phyloP scores from a whole-genome alignment of 2,888 invertebrate species.

The Lutraria lutraria region DNA sequence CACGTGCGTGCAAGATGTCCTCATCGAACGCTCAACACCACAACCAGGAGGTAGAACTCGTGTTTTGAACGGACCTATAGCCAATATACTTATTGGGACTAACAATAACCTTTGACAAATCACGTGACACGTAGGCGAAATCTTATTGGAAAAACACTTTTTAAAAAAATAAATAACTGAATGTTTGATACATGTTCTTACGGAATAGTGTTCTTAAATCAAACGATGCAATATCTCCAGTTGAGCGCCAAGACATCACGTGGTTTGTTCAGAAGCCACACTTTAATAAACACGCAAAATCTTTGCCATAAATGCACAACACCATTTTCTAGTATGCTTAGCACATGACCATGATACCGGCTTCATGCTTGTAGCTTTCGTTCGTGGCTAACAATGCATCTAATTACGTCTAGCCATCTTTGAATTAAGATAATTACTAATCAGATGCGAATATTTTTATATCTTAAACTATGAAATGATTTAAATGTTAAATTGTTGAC shows the following conservation, averaged over 20 bases:
- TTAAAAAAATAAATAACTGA: not conserved
- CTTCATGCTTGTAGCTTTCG: slow-evolving; percentile 19
- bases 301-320: slow-evolving; percentile 30
- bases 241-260: not conserved
- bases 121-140: not conserved
- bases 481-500: not conserved
- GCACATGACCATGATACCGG: not conserved
- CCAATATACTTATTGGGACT: slow-evolving; percentile 29
- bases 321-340: not conserved
- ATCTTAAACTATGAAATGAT: not conserved
- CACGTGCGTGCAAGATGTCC: slow-evolving; percentile 68
- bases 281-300: slow-evolving; percentile 14
- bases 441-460: not conserved
- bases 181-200: no score
- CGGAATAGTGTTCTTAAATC: not conserved
- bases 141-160: not conserved
- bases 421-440: not conserved
- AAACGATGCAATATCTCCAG: not conserved
- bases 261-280: slow-evolving; percentile 1
- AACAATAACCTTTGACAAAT: slow-evolving; percentile 28
- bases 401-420: not conserved
- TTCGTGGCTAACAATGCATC: not conserved
- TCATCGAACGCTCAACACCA: slow-evolving; percentile 57
- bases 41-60: slow-evolving; percentile 57
- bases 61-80: slow-evolving; percentile 16